Conservation (phyloP, 2,797 vertebrate species). For the Chloroceryle inda region DNA sequence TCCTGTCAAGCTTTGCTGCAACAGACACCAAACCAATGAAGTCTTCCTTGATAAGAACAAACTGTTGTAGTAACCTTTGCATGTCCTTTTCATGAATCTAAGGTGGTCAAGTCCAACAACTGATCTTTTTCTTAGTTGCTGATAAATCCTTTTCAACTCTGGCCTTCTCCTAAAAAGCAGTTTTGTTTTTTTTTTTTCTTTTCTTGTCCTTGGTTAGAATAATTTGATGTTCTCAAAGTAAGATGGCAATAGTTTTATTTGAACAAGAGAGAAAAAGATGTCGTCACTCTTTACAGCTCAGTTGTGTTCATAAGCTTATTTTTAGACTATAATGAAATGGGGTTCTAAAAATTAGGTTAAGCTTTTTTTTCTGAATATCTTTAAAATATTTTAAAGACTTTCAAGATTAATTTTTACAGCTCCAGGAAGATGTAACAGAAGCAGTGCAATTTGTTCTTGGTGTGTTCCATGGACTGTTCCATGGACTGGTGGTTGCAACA, state of each 20-base stretch:
- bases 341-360: background rate
- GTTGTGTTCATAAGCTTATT: background rate
- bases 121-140: background rate
- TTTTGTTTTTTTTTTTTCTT: no score
- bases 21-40: background rate
- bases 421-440: background rate
- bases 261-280: background rate
- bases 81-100: background rate
- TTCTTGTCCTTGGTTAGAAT: background rate
- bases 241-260: background rate
- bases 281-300: background rate
- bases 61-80: background rate
- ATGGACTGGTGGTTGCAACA: background rate
- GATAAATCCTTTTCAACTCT: background rate
- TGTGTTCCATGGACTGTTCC: background rate
- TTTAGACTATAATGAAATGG: background rate
- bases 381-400: background rate
- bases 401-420: background rate
- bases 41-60: background rate
- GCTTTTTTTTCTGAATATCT: background rate
- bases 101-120: background rate
- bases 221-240: background rate
- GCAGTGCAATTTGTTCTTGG: background rate
- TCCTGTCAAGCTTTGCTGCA: background rate
- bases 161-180: background rate